Percentiles rank a stretch among this genome's conserved stretches.
phyloP scores from a whole-genome alignment of 2,113 vertebrate species.

The Verasper variegatus region DNA sequence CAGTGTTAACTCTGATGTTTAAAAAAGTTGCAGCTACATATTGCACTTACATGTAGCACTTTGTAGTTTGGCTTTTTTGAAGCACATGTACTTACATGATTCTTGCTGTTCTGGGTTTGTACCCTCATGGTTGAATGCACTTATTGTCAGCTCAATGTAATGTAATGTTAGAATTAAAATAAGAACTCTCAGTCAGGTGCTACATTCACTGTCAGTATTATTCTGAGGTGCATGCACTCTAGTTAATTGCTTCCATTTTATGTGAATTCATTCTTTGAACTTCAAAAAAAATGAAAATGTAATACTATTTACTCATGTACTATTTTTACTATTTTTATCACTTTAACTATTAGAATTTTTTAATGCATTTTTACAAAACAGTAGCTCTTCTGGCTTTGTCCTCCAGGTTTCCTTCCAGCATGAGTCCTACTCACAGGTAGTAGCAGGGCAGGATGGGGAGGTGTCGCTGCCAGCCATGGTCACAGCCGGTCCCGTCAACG shows the following conservation, averaged over 20 bases:
- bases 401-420: conserved; percentile 93
- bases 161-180: too few relatives aligned
- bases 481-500: conserved; percentile 67
- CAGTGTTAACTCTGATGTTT: not conserved
- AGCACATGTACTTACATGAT: too few relatives aligned
- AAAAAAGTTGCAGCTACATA: too few relatives aligned
- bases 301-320: too few relatives aligned
- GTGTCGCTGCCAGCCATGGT: conserved; percentile 14
- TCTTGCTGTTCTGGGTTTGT: too few relatives aligned
- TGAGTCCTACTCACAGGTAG: conserved; percentile 81
- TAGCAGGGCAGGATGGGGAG: conserved; percentile 69
- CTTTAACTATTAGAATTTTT: not conserved
- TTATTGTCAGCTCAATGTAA: too few relatives aligned
- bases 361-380: not conserved
- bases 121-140: too few relatives aligned
- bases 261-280: not conserved
- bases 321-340: not conserved
- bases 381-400: not conserved
- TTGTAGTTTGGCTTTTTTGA: too few relatives aligned
- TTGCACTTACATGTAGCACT: too few relatives aligned
- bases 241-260: not conserved
- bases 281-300: too few relatives aligned
- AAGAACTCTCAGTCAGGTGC: not conserved
- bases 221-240: not conserved
- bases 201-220: not conserved